Evolutionary conservation across 53 echinoderm and acorn worm species (phyloP), one percentile per base, ranked within the genome.

Genomic region (Luidia sarsii): DNA sequence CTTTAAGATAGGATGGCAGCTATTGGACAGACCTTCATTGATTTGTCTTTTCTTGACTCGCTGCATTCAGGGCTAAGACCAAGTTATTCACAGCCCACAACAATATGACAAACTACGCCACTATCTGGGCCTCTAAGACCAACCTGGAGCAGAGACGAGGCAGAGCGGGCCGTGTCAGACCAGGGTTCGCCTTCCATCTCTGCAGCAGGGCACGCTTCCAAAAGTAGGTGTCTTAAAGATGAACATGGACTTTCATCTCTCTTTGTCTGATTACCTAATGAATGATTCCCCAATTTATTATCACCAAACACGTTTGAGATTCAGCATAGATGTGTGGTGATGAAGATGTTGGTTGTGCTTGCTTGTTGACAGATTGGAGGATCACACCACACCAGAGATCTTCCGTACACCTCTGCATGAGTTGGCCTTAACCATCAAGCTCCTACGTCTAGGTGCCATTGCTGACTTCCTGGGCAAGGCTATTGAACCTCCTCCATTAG

Each of bases 91-190:
- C 93, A 6, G 93, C 93, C 10, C 97, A 93, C 68, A 96, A 96
- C 87, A 96, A 96, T 89, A 96, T 96, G 97, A 96, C 93, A 21
- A 96, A 96, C 91, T 96, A 93, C 50, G 97, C 97, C 57, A 87
- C 90, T 67, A 90, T 96, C 27, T 96, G 93, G 93, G 97, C 93
- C 50, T 96, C 97, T 23, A 93, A 86, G 86, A 93, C 93, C 69
- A 96, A 96, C 66, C 88, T 96, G 30, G 97, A 96, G 75, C 97
- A 96, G 72, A 79, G 97, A n/a, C 65, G 87, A 49, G 97, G 97
- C 7, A 77, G 97, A 14, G 97, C 97, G 10, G 97, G 97, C 5
- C 85, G 97, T 43, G 97, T 96, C 33, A 70, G 89, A 1, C 97
- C 97, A 7, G 97, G 97, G 25, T 96, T 96, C 81, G 60, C 83